Percentiles rank a stretch among this genome's conserved stretches.
phyloP scores from a whole-genome alignment of 2,797 vertebrate species.

The Gymnoscopelus braueri region DNA sequence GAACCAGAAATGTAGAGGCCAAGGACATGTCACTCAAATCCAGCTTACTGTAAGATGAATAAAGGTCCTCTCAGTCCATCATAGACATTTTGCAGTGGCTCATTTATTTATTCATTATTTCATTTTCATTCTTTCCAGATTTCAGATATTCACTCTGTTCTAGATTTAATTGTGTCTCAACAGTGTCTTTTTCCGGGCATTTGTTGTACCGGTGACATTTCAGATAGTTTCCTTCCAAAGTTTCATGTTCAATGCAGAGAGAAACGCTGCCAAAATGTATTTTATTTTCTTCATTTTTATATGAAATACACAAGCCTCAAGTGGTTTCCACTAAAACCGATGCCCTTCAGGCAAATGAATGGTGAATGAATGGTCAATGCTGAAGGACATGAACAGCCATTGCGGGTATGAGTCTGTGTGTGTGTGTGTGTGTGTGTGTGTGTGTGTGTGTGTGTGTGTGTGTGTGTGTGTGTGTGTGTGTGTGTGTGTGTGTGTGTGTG shows the following conservation, averaged over 20 bases:
- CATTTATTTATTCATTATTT: too few species aligned
- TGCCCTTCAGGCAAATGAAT: constrained; percentile 30
- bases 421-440: background rate
- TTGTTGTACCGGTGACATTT: constrained; percentile 50
- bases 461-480: background rate
- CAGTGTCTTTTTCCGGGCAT: constrained; percentile 38
- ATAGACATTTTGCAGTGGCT: too few species aligned
- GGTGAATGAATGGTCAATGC: background rate
- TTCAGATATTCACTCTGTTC: too few species aligned
- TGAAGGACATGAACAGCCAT: background rate
- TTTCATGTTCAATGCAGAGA: constrained; percentile 35
- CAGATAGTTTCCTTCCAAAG: constrained; percentile 61
- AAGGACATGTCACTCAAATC: too few species aligned
- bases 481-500: background rate
- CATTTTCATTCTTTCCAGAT: too few species aligned
- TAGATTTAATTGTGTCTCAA: constrained; percentile 14
- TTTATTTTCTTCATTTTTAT: constrained; percentile 57
- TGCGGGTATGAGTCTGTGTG: background rate
- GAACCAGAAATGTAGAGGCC: too few species aligned
- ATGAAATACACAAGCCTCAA: constrained; percentile 52
- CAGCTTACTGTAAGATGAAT: too few species aligned
- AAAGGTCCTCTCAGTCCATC: too few species aligned
- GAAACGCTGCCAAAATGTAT: constrained; percentile 63
- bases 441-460: background rate
- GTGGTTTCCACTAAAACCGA: constrained; percentile 57